A percentile compares a stretch with the other conserved stretches of the same genome.
Evolutionary conservation across 1,140 invertebrate genomes (phyloP).

Genomic region (Papilio helenus): DNA sequence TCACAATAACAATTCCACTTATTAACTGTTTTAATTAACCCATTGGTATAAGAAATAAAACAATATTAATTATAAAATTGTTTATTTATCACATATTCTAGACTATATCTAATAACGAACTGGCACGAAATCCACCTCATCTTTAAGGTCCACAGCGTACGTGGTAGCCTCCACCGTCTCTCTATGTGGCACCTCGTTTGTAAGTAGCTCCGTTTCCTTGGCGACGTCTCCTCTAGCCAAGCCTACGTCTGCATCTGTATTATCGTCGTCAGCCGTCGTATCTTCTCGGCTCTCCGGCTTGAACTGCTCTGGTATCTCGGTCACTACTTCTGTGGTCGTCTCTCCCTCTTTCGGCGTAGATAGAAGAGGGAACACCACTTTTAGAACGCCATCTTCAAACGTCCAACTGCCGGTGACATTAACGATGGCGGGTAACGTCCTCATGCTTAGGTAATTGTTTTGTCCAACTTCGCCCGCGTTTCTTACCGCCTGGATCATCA

Average conservation of each 20-base stretch:
- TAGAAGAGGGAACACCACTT: conserved; percentile 57
- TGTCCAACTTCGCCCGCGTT: conserved; percentile 40
- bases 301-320: conserved; percentile 13
- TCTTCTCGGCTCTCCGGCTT: conserved; percentile 49
- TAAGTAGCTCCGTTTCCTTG: conserved; percentile 44
- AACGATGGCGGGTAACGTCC: conserved; percentile 49
- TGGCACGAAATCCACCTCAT: conserved; percentile 61
- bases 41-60: neutral
- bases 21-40: neutral
- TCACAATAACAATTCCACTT: neutral
- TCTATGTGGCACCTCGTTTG: conserved; percentile 47
- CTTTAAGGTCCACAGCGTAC: conserved; percentile 58
- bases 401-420: conserved; percentile 61
- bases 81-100: conserved; percentile 14
- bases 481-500: conserved; percentile 59
- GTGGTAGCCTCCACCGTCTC: conserved; percentile 57
- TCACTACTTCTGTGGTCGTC: conserved; percentile 39
- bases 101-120: conserved; percentile 44
- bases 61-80: neutral
- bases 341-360: conserved; percentile 41
- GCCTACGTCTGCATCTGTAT: conserved; percentile 52
- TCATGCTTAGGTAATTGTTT: conserved; percentile 52
- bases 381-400: conserved; percentile 54
- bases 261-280: conserved; percentile 34
- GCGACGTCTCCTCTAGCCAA: conserved; percentile 35